These are phyloP conservation scores for Prunella strophiata DNA, from an alignment of 2,797 vertebrate genomes.

Conservation along the genomic window DNA sequence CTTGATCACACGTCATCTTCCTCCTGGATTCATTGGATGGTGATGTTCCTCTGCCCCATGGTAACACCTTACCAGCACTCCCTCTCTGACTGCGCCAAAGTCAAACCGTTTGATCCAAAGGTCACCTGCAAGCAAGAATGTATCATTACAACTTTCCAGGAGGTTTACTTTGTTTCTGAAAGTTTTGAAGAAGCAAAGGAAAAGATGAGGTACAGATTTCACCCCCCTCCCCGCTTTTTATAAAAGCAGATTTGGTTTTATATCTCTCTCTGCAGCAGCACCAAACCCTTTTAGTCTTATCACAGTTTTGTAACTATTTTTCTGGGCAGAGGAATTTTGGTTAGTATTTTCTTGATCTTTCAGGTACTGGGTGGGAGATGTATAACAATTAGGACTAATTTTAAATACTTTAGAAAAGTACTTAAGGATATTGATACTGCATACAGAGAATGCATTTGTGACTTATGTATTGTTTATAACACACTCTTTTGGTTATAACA, in stretches of 20 bases:
- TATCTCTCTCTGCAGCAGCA: not conserved
- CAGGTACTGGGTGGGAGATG: not conserved
- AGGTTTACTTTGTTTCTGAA: constrained; percentile 94
- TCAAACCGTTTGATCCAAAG: constrained; percentile 91
- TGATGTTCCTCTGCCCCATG: not conserved
- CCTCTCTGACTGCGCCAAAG: constrained; percentile 87
- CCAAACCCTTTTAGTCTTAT: not conserved
- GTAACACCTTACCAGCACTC: constrained; percentile 78
- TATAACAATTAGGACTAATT: not conserved
- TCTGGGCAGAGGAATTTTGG: not conserved
- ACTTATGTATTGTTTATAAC: not conserved
- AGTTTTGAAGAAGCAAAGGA: constrained; percentile 97
- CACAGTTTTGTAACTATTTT: not conserved
- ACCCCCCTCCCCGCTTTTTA: fast-evolving
- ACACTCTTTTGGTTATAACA: not conserved
- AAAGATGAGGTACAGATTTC: constrained; percentile 87
- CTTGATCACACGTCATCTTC: not conserved
- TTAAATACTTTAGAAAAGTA: not conserved
- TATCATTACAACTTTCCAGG: constrained; percentile 95
- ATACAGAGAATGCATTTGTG: not conserved
- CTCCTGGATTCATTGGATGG: not conserved
- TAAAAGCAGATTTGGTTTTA: not conserved
- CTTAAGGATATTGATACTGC: not conserved
- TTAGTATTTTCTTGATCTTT: not conserved
- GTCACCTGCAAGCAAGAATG: constrained; percentile 92